phyloP scores from a whole-genome alignment of 2,797 vertebrate genomes.

The Alcedo quadribrachys region DNA sequence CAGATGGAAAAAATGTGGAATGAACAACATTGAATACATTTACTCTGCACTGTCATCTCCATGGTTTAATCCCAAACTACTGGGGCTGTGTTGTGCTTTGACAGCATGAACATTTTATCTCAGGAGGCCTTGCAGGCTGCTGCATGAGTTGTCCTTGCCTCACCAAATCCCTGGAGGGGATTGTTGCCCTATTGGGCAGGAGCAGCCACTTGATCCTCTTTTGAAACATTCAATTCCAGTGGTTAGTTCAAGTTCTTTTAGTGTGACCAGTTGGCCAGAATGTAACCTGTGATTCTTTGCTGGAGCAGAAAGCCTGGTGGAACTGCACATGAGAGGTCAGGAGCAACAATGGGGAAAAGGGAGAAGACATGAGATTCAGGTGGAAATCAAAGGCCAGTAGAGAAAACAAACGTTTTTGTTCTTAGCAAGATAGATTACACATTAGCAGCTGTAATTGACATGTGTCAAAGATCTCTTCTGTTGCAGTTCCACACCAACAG shows the following conservation, averaged over 20 bases:
- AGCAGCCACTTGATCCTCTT: neutral
- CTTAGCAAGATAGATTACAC: neutral
- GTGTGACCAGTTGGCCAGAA: neutral
- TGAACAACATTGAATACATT: slow-evolving; percentile 5
- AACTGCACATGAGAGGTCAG: neutral
- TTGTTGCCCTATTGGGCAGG: neutral
- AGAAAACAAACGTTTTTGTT: neutral
- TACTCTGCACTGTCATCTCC: neutral
- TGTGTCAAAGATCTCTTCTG: neutral
- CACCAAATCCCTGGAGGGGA: neutral
- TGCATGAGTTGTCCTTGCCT: neutral
- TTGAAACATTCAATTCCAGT: neutral
- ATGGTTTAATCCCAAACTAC: slow-evolving; percentile 10
- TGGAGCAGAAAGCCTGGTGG: neutral
- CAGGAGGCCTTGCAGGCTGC: slow-evolving; percentile 1
- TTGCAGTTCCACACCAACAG: neutral
- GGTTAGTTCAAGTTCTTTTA: neutral
- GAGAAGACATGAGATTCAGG: neutral
- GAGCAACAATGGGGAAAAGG: neutral
- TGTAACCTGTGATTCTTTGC: neutral
- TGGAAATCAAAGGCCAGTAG: neutral
- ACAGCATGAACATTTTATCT: neutral
- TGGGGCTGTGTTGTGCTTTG: slow-evolving; percentile 4
- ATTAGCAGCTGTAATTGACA: slow-evolving; percentile 16
- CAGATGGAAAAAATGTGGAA: slow-evolving; percentile 4